Evolutionary conservation across 2,888 invertebrate species (phyloP).

Genomic region (Brachyptera risi): DNA sequence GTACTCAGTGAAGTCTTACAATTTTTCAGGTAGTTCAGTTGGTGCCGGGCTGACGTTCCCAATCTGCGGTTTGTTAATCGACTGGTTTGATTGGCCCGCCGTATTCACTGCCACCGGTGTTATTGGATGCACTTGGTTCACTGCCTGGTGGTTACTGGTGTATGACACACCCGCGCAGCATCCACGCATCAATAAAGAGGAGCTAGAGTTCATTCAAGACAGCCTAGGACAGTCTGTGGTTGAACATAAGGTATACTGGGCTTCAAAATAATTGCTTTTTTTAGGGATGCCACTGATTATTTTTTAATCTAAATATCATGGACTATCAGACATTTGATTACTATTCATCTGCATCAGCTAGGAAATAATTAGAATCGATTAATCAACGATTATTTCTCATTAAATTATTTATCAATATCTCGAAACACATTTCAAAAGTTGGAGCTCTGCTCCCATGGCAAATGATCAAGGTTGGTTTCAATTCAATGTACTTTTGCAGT

Average conservation of each 20-base stretch:
- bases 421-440: too few relatives aligned
- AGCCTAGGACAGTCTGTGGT: conserved; percentile 49
- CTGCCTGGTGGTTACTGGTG: conserved; percentile 58
- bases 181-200: conserved; percentile 57
- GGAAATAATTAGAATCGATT: too few relatives aligned
- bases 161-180: conserved; percentile 62
- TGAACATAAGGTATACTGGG: conserved; percentile 39
- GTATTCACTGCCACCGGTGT: conserved; percentile 64
- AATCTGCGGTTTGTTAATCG: conserved; percentile 63
- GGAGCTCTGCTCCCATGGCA: too few relatives aligned
- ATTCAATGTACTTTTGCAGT: too few relatives aligned
- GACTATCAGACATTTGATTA: too few relatives aligned
- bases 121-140: conserved; percentile 61
- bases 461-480: too few relatives aligned
- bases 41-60: conserved; percentile 66
- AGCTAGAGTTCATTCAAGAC: conserved; percentile 55
- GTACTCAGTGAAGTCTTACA: too few relatives aligned
- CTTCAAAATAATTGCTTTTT: conserved; percentile 35
- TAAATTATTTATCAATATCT: too few relatives aligned
- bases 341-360: too few relatives aligned
- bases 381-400: too few relatives aligned
- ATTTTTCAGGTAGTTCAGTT: conserved; percentile 56
- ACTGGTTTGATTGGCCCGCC: conserved; percentile 63
- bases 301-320: too few relatives aligned
- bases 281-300: too few relatives aligned